Conservation (phyloP, 2,888 invertebrate species). For the Flabesymbios commensalis region DNA sequence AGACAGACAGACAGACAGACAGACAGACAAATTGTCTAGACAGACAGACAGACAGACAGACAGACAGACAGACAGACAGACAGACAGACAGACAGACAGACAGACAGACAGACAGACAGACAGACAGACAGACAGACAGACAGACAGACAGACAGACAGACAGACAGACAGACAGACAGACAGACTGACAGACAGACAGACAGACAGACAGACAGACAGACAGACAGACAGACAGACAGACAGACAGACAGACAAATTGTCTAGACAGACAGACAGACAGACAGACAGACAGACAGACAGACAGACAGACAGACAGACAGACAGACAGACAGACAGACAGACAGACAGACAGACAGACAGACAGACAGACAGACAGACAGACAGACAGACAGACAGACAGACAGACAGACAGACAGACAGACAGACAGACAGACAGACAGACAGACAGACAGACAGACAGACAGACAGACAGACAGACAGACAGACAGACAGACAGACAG, state of each 20-base stretch:
- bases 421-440: constrained; percentile 8
- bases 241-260: constrained; percentile 1
- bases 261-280: constrained; percentile 14
- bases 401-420: constrained; percentile 6
- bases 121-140: constrained; percentile 16
- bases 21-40: constrained; percentile 4
- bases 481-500: constrained; percentile 4
- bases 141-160: constrained; percentile 21
- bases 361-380: constrained; percentile 12
- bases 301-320: constrained; percentile 13
- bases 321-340: constrained; percentile 11
- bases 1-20: constrained; percentile 16
- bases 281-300: constrained; percentile 16
- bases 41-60: constrained; percentile 14
- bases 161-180: constrained; percentile 9
- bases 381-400: constrained; percentile 6
- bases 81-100: constrained; percentile 8
- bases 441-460: constrained; percentile 8
- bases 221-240: constrained; percentile 19
- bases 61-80: constrained; percentile 8
- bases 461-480: constrained; percentile 8
- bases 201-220: constrained; percentile 20
- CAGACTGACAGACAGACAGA: constrained; percentile 16
- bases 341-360: constrained; percentile 15
- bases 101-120: constrained; percentile 11